These are phyloP conservation scores for Poeciliopsis paucimaculata DNA, from an alignment of 2,797 vertebrate genomes.

Conservation along the genomic window DNA sequence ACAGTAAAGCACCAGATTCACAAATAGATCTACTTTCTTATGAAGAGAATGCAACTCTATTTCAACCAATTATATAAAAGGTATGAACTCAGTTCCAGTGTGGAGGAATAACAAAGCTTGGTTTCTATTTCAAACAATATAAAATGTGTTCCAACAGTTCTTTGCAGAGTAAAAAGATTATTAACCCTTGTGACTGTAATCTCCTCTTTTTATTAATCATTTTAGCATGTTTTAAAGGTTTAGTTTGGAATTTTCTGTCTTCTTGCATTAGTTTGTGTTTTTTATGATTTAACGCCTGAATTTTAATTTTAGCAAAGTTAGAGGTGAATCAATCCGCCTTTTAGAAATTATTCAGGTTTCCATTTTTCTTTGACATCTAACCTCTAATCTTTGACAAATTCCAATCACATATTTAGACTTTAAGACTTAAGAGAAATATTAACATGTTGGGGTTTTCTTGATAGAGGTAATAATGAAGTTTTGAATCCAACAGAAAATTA, in stretches of 20 bases:
- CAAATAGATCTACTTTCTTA: conserved; percentile 6
- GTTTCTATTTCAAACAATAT: neutral
- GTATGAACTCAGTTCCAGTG: neutral
- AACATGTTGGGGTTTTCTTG: neutral
- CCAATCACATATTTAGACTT: neutral
- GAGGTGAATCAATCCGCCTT: neutral
- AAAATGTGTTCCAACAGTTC: neutral
- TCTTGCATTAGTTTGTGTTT: neutral
- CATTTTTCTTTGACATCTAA: neutral
- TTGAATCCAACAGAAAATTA: neutral
- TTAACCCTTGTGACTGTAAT: neutral
- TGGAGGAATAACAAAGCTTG: neutral
- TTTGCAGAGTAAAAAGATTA: neutral
- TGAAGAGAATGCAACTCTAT: neutral
- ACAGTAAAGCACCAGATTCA: conserved; percentile 20
- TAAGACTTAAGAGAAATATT: neutral
- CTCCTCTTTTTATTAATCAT: neutral
- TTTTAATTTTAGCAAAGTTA: neutral
- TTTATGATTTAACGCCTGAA: neutral
- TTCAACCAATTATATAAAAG: conserved; percentile 1
- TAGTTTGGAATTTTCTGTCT: neutral
- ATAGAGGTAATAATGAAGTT: neutral
- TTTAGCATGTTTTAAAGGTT: neutral
- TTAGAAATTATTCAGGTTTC: neutral
- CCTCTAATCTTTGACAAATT: neutral